A percentile compares a stretch with the other conserved stretches of the same genome.
Conservation (phyloP, 2,888 invertebrate genomes). For the Leptopilina myrica region DNA sequence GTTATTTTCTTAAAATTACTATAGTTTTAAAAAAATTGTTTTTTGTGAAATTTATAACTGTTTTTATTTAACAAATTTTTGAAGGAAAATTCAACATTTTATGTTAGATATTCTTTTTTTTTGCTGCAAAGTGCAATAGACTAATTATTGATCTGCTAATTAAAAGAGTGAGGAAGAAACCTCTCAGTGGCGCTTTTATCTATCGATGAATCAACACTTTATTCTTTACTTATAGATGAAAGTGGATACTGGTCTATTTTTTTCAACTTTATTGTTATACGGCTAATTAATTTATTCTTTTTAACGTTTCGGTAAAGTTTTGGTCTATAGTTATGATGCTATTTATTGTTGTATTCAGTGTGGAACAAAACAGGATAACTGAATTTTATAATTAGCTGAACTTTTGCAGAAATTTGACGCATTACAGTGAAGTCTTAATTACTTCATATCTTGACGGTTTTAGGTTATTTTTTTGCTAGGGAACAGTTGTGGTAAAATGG, state of each 20-base stretch:
- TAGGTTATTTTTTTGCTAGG: neutral
- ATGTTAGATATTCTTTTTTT: neutral
- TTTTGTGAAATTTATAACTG: neutral
- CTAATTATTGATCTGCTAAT: slow-evolving; percentile 37
- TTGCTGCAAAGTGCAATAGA: slow-evolving; percentile 25
- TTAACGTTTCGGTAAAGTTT: neutral
- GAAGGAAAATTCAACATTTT: too few relatives aligned
- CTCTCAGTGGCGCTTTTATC: slow-evolving; percentile 6
- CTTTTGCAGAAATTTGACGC: too few relatives aligned
- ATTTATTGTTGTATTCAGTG: neutral
- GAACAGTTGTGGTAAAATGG: too few relatives aligned
- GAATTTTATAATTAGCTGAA: neutral
- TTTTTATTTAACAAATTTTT: neutral
- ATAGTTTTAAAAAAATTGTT: too few relatives aligned
- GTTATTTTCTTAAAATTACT: neutral
- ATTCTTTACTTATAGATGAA: slow-evolving; percentile 5
- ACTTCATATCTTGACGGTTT: too few relatives aligned
- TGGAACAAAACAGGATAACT: slow-evolving; percentile 9
- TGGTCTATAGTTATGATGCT: neutral
- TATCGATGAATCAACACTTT: slow-evolving; percentile 13
- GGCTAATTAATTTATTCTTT: neutral
- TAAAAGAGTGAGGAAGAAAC: slow-evolving; percentile 14
- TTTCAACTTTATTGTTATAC: too few relatives aligned
- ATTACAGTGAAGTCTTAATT: too few relatives aligned
- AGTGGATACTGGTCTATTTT: neutral